Evolutionary conservation across 2,797 vertebrate species (phyloP).

Genomic region (Scolopax bukidnonensis): DNA sequence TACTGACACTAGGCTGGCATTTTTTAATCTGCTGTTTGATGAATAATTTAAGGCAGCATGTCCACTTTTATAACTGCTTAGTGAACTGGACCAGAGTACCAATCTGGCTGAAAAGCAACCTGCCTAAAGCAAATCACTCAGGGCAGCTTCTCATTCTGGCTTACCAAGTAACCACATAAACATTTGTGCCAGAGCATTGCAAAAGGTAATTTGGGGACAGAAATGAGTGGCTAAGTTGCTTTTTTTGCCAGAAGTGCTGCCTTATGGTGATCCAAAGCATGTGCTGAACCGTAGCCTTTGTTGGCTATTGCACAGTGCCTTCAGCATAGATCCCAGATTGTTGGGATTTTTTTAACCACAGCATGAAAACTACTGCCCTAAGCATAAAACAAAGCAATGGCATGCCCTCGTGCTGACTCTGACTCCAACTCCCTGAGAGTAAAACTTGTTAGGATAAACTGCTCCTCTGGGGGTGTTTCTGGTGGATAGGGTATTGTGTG

Average conservation of each 20-base stretch:
- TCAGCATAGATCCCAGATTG: not conserved
- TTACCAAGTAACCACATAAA: not conserved
- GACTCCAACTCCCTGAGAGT: not conserved
- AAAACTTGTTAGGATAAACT: not conserved
- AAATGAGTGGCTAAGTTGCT: not conserved
- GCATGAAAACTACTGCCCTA: not conserved
- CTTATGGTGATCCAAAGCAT: not conserved
- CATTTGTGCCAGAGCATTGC: not conserved
- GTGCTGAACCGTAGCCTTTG: not conserved
- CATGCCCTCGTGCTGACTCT: not conserved
- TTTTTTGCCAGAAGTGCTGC: not conserved
- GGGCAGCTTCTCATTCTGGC: not conserved
- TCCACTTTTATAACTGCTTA: not conserved
- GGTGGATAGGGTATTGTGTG: not conserved
- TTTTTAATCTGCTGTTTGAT: not conserved
- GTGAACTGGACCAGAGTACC: not conserved
- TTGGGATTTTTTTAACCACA: not conserved
- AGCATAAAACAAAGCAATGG: not conserved
- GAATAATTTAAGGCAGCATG: not conserved
- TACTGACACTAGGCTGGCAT: not conserved
- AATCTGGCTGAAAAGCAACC: not conserved
- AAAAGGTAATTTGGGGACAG: not conserved
- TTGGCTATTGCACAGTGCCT: not conserved
- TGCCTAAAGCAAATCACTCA: not conserved
- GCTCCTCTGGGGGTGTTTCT: not conserved